phyloP scores from a whole-genome alignment of 1,140 invertebrate species.

The Brachionus rubens region DNA sequence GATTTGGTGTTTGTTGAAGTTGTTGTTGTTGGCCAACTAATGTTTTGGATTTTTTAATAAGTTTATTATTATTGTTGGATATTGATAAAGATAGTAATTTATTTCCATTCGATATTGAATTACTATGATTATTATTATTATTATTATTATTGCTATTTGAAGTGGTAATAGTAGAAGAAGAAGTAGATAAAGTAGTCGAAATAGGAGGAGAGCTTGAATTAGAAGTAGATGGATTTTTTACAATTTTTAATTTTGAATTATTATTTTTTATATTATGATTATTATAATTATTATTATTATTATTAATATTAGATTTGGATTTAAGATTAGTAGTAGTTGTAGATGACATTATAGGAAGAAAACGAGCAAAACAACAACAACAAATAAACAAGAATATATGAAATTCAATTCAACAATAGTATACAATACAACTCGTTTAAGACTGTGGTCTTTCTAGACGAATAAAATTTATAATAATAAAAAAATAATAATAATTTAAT shows the following conservation, averaged over 20 bases:
- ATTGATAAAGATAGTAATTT: constrained; percentile 35
- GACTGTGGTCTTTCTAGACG: too few relatives aligned
- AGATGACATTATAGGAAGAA: constrained; percentile 19
- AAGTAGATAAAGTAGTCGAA: neutral
- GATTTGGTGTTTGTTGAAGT: too few relatives aligned
- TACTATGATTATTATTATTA: too few relatives aligned
- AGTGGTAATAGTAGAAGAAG: neutral
- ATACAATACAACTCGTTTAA: too few relatives aligned
- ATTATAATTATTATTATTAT: constrained; percentile 39
- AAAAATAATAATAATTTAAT: too few relatives aligned
- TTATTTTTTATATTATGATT: constrained; percentile 23
- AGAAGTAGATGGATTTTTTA: too few relatives aligned
- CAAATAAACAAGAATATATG: constrained; percentile 15
- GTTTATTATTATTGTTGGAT: neutral
- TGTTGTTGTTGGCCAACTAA: too few relatives aligned
- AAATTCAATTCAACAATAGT: too few relatives aligned
- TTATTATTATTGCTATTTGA: too few relatives aligned
- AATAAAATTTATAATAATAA: too few relatives aligned
- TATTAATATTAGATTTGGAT: constrained; percentile 2
- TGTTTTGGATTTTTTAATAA: neutral
- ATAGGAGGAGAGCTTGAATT: too few relatives aligned
- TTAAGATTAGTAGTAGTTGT: neutral
- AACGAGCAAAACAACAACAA: neutral
- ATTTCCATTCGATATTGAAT: constrained; percentile 40
- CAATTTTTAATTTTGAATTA: constrained; percentile 32